Percentiles rank a stretch among this genome's conserved stretches.
Evolutionary conservation across 2,888 invertebrate species (phyloP).

Genomic region (Cephus pygmeus): DNA sequence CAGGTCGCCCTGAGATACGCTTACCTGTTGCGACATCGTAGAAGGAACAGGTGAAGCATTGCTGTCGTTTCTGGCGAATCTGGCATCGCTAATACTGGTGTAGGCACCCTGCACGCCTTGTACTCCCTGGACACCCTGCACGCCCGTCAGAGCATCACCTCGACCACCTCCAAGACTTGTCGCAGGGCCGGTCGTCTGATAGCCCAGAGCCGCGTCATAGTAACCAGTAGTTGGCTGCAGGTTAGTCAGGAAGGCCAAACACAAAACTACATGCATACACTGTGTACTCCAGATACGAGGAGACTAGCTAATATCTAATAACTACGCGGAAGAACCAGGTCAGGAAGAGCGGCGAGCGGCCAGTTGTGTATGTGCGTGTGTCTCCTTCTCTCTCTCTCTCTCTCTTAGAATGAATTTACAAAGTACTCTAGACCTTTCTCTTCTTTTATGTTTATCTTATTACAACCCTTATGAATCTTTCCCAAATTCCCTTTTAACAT

Average conservation of each 20-base stretch:
- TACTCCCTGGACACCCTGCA: constrained; percentile 64
- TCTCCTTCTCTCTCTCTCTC: background rate
- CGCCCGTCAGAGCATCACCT: constrained; percentile 74
- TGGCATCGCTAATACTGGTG: constrained; percentile 76
- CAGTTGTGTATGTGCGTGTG: background rate
- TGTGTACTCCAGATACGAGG: constrained; percentile 64
- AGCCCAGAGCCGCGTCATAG: constrained; percentile 76
- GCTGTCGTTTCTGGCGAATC: constrained; percentile 80
- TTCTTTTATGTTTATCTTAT: background rate
- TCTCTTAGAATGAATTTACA: background rate
- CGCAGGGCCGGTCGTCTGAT: constrained; percentile 73
- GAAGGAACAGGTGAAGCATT: constrained; percentile 85
- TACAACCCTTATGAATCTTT: background rate
- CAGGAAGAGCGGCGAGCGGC: constrained; percentile 1
- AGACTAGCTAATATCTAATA: constrained; percentile 56
- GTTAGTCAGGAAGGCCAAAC: constrained; percentile 65
- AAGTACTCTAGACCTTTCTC: background rate
- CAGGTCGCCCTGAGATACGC: constrained; percentile 16
- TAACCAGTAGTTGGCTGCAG: constrained; percentile 71
- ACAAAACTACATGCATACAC: constrained; percentile 66
- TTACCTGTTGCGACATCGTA: constrained; percentile 77
- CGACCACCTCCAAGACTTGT: constrained; percentile 77
- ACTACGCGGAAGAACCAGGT: constrained; percentile 11
- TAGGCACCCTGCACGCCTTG: constrained; percentile 69
- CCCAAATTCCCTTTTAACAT: background rate